Evolutionary conservation across 2,888 invertebrate species (phyloP), one percentile per base, ranked within the genome.

Genomic region (Polyommatus icarus): DNA sequence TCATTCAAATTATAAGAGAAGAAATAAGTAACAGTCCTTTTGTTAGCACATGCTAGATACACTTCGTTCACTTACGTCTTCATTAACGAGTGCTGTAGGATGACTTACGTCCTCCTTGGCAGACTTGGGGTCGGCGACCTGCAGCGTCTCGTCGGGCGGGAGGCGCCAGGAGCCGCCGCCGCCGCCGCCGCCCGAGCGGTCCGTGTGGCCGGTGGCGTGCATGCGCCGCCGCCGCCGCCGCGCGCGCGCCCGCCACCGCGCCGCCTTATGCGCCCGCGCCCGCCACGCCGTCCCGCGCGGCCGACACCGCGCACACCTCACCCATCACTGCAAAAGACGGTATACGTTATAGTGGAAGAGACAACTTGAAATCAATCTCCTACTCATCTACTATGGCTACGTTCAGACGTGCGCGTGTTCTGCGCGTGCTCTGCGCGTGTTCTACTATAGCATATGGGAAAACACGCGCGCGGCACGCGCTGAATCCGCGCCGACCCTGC

Each of bases 101-200:
- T 24, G 8, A 79, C 81, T 78, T 86, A 95, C 96, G 93, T 95
- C 95, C 89, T 96, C 96, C 93, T 98, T 98, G 91, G 96, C 95
- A 83, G 93, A 89, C 94, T 97, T 97, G 89, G 97, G 96, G 95
- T 97, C 97, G 94, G 96, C 97, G 91, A 98, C 98, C 95, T 98
- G 98, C 85, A 98, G 96, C 85, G 98, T 98, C 95, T 98, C 98
- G 95, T 98, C 98, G 89, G 97, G 97, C 93, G 97, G 97, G 93
- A 98, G 95, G 94, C 97, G 97, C 98, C 98, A 98, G 91, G 97
- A 97, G 91, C 95, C 93, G 89, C 94, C 94, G 91, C 94, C 94
- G 91, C 93, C 94, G 90, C 95, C 95, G 91, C 95, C 95, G 92
- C 95, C 95, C 95, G 97, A 97, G 94, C 97, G 96, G 95, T 97